These are phyloP conservation scores for Temnopleurus reevesii DNA, from an alignment of 53 echinoderm and acorn worm species.

Conservation along the genomic window DNA sequence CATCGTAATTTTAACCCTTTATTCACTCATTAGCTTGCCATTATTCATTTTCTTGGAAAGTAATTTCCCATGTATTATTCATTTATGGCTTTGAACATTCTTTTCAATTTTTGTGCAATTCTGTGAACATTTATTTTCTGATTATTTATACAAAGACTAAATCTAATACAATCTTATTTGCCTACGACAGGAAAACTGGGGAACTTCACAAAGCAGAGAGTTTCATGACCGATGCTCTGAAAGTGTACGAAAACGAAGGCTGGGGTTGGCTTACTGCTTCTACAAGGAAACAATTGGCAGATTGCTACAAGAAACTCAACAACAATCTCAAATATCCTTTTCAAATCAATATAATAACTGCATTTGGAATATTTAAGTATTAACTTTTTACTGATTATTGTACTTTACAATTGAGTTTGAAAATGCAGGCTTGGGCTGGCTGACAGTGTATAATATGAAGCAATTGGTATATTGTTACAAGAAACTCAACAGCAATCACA, in stretches of 20 bases:
- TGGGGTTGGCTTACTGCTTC: slow-evolving; percentile 68
- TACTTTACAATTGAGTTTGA: no score
- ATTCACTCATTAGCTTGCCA: no score
- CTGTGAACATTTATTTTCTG: no score
- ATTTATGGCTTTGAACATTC: no score
- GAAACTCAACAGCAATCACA: slow-evolving; percentile 70
- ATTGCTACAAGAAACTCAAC: slow-evolving; percentile 72
- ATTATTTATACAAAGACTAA: no score
- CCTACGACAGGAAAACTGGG: slow-evolving; percentile 70
- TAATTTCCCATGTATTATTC: no score
- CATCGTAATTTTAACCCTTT: no score
- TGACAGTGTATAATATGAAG: slow-evolving; percentile 69
- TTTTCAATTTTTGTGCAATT: no score
- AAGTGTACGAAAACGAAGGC: slow-evolving; percentile 85
- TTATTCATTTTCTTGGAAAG: no score
- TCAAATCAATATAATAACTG: no score
- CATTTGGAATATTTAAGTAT: no score
- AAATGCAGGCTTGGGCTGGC: slow-evolving; percentile 79
- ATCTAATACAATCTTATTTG: background rate
- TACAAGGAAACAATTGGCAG: slow-evolving; percentile 81
- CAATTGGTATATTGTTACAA: slow-evolving; percentile 80
- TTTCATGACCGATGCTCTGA: slow-evolving; percentile 87
- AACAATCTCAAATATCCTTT: slow-evolving; percentile 97
- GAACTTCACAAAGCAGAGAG: slow-evolving; percentile 93
- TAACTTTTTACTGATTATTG: no score